Evolutionary conservation across 2,797 vertebrate genomes (phyloP), one percentile per base, ranked within the genome.

Genomic region (Anabas testudineus): DNA sequence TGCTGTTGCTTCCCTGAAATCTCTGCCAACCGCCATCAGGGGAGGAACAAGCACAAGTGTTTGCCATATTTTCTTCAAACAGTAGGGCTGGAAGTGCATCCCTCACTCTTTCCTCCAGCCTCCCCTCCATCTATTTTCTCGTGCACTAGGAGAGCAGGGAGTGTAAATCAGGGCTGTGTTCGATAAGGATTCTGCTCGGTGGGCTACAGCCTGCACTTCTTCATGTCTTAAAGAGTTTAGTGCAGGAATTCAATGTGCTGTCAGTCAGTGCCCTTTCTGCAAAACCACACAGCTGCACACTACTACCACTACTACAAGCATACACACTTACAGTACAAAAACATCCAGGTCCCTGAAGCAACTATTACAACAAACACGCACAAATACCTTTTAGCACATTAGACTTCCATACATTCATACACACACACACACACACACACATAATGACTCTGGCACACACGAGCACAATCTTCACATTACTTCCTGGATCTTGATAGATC

Each of bases 111-210:
- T 54, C 56, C 53, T 7, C 10, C 22, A 14, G 8, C 39, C 60
- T 24, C 13, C 34, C 47, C 41, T 74, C 57, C 42, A 52, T 69
- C 37, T 52, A 66, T 62, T 21, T 37, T 32, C 28, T 48, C 16
- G 0, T 52, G 64, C 55, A 36, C 48, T 32, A 12, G 32, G 57
- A 71, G 48, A 63, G 62, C 36, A 80, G 48, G 62, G 63, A 78
- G 76, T 70, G 78, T 87, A 90, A 93, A 90, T 89, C 87, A 91
- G 76, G 51, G 48, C 42, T 41, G 59, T 37, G 62, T 62, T 92
- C 52, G 26, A 87, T 89, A 85, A 86, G 57, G 49, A 76, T 70
- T 86, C 71, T 53, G 69, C 74, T 83, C 36, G 39, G 77, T 63
- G 62, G 82, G 60, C 71, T 77, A 64, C 57, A 54, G 53, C 48